Percentiles rank a stretch among this genome's conserved stretches.
These are phyloP conservation scores for Phrynocephalus forsythii DNA, from an alignment of 2,797 vertebrate genomes.

Conservation along the genomic window DNA sequence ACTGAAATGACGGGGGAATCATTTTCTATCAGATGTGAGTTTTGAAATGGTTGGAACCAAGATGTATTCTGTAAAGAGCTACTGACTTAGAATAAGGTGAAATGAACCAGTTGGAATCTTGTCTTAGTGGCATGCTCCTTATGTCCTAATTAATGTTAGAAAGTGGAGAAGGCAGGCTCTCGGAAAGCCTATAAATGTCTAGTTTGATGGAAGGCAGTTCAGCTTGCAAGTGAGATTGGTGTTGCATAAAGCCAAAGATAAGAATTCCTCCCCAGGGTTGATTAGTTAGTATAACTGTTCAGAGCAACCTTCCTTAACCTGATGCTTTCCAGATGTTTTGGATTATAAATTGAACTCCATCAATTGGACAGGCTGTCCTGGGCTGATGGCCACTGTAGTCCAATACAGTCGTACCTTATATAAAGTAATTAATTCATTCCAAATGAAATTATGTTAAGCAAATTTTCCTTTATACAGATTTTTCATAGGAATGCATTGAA, in stretches of 20 bases:
- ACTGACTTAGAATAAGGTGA: conserved; percentile 65
- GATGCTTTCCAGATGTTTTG: background rate
- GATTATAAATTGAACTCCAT: background rate
- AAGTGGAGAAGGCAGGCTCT: conserved; percentile 59
- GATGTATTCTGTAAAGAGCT: conserved; percentile 58
- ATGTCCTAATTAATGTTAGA: conserved; percentile 66
- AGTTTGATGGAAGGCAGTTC: conserved; percentile 65
- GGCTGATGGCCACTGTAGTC: background rate
- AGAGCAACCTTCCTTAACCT: background rate
- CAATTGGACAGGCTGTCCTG: background rate
- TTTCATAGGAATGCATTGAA: no score
- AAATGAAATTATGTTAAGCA: no score
- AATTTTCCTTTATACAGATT: no score
- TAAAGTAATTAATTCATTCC: no score
- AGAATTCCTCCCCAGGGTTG: conserved; percentile 25
- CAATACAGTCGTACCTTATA: background rate
- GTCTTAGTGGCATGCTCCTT: conserved; percentile 66
- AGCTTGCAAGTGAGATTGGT: conserved; percentile 39
- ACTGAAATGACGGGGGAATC: no score
- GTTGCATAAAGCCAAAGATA: conserved; percentile 62
- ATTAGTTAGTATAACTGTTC: background rate
- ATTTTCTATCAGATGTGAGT: background rate
- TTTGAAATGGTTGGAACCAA: conserved; percentile 45
- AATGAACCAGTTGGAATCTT: conserved; percentile 64
- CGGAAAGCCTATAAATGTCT: conserved; percentile 75